A percentile compares a stretch with the other conserved stretches of the same genome.
phyloP scores from a whole-genome alignment of 1,140 invertebrate species.

The Ditylenchus dipsaci region DNA sequence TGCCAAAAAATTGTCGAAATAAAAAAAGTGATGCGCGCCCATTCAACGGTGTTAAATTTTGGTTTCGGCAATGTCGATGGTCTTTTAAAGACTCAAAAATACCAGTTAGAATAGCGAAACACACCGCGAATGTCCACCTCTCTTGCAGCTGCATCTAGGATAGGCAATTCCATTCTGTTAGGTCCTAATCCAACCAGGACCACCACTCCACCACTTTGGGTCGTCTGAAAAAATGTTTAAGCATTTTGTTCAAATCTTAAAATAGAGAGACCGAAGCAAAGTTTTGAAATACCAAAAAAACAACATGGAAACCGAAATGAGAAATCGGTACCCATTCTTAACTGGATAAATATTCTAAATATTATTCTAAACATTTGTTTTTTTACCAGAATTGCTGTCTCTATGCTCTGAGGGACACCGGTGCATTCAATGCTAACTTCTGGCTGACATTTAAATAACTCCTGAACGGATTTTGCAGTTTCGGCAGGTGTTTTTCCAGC shows the following conservation, averaged over 20 bases:
- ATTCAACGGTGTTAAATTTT: too few relatives aligned
- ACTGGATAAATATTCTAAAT: too few relatives aligned
- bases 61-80: too few relatives aligned
- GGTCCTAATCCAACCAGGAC: neutral
- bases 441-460: neutral
- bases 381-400: neutral
- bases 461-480: neutral
- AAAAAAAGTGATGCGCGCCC: too few relatives aligned
- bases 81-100: too few relatives aligned
- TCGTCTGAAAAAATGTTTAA: neutral
- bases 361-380: too few relatives aligned
- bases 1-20: too few relatives aligned
- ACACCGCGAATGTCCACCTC: constrained; percentile 3
- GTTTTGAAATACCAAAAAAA: too few relatives aligned
- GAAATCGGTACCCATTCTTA: too few relatives aligned
- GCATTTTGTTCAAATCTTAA: too few relatives aligned
- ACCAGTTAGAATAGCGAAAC: neutral
- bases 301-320: too few relatives aligned
- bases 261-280: too few relatives aligned
- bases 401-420: neutral
- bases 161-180: neutral
- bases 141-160: neutral
- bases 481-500: neutral
- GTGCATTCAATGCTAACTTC: neutral
- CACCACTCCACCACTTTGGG: neutral